These are phyloP conservation scores for Holothuria leucospilota DNA, from an alignment of 53 echinoderm and acorn worm species.

Conservation along the genomic window DNA sequence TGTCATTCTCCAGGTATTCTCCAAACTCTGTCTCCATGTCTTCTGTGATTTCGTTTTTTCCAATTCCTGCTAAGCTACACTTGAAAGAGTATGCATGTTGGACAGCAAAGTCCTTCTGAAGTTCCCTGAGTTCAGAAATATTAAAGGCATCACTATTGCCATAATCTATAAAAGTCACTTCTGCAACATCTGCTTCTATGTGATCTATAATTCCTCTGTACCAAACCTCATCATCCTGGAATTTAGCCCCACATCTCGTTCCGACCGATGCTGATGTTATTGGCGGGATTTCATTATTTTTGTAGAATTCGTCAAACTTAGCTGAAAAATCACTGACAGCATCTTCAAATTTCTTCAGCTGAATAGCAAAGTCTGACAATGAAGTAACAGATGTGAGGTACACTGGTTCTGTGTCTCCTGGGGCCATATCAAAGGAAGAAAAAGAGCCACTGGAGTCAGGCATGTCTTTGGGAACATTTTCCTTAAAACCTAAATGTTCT, in stretches of 20 bases:
- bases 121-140: constrained; percentile 54
- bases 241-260: constrained; percentile 74
- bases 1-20: constrained; percentile 43
- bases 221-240: constrained; percentile 85
- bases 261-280: constrained; percentile 48
- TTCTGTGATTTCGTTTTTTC: background rate
- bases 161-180: constrained; percentile 86
- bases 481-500: constrained; percentile 11
- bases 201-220: constrained; percentile 74
- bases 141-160: constrained; percentile 82
- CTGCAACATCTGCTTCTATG: constrained; percentile 48
- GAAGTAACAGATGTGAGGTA: constrained; percentile 20
- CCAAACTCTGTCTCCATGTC: constrained; percentile 13
- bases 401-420: constrained; percentile 7
- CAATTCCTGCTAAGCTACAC: constrained; percentile 40
- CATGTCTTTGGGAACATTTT: background rate
- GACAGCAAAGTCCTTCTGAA: constrained; percentile 18
- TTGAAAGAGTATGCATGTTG: constrained; percentile 37
- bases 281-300: constrained; percentile 29
- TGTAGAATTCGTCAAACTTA: constrained; percentile 63
- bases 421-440: background rate
- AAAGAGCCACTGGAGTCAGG: background rate
- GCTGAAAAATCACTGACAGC: constrained; percentile 54
- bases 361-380: constrained; percentile 36
- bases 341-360: constrained; percentile 28